Evolutionary conservation across 2,888 invertebrate genomes (phyloP).

Genomic region (Tridacna crocea): DNA sequence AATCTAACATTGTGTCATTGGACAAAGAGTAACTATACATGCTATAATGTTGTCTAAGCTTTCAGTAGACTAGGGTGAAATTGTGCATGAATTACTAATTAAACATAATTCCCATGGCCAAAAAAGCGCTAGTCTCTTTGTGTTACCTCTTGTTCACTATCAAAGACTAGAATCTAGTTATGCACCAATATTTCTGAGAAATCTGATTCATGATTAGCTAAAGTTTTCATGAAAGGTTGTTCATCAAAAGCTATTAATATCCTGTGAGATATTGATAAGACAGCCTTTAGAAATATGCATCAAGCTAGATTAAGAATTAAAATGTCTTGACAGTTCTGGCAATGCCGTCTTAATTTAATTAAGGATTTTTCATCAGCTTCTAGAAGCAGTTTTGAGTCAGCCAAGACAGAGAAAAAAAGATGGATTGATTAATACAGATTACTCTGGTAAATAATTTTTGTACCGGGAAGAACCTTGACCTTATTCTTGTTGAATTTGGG

Average conservation of each 20-base stretch:
- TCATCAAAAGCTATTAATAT: slow-evolving; percentile 39
- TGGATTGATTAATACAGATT: slow-evolving; percentile 44
- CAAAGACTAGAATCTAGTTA: too few species aligned
- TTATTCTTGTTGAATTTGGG: not conserved
- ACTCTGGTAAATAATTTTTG: slow-evolving; percentile 42
- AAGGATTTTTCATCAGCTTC: slow-evolving; percentile 55
- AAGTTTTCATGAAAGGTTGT: slow-evolving; percentile 30
- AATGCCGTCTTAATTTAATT: slow-evolving; percentile 53
- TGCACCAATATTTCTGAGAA: not conserved
- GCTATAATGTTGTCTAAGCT: too few species aligned
- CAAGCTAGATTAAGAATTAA: slow-evolving; percentile 46
- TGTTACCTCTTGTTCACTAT: too few species aligned
- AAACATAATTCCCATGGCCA: too few species aligned
- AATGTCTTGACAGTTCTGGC: slow-evolving; percentile 52
- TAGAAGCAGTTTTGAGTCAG: slow-evolving; percentile 26
- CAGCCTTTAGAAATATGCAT: slow-evolving; percentile 39
- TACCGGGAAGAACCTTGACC: not conserved
- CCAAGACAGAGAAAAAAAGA: slow-evolving; percentile 9
- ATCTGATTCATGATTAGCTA: not conserved
- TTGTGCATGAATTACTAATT: too few species aligned
- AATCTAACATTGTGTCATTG: too few species aligned
- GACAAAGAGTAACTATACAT: too few species aligned
- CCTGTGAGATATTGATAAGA: slow-evolving; percentile 33
- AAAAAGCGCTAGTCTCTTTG: too few species aligned
- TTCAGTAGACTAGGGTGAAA: too few species aligned